A percentile compares a stretch with the other conserved stretches of the same genome.
Evolutionary conservation across 2,888 invertebrate species (phyloP).

Genomic region (Ormyrus rosae): DNA sequence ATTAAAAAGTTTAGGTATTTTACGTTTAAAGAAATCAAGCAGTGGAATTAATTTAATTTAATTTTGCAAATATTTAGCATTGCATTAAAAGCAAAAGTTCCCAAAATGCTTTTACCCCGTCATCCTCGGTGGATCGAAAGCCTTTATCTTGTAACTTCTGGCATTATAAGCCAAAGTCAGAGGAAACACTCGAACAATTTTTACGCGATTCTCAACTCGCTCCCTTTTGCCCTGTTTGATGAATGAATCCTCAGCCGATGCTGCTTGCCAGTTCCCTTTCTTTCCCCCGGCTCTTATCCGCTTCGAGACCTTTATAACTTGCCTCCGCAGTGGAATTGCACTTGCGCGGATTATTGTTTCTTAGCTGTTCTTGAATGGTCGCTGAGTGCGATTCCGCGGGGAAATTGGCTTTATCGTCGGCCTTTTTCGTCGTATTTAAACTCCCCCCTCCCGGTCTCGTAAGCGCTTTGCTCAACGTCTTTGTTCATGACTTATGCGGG

Average conservation of each 20-base stretch:
- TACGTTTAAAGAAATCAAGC: no score
- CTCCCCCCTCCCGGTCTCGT: not conserved
- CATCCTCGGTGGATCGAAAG: no score
- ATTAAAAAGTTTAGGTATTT: no score
- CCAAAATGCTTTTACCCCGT: no score
- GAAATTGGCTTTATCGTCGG: slow-evolving; percentile 35
- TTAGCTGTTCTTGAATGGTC: slow-evolving; percentile 8
- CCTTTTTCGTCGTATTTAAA: not conserved
- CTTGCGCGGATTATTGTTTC: slow-evolving; percentile 48
- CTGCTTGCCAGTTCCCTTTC: not conserved
- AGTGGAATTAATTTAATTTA: no score
- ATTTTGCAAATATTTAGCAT: no score
- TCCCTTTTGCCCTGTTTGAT: not conserved
- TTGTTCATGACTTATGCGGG: not conserved
- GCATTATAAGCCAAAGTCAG: no score
- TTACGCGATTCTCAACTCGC: not conserved
- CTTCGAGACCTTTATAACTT: not conserved
- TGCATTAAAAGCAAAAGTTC: no score
- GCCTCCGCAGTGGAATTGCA: not conserved
- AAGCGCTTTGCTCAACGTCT: not conserved
- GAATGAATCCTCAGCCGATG: slow-evolving; percentile 24
- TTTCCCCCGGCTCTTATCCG: not conserved
- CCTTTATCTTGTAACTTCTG: no score
- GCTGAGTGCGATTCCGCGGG: slow-evolving; percentile 11
- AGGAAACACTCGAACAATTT: not conserved